A percentile compares a stretch with the other conserved stretches of the same genome.
Evolutionary conservation across 1,140 invertebrate genomes (phyloP).

Genomic region (Drosophila ercepeae): DNA sequence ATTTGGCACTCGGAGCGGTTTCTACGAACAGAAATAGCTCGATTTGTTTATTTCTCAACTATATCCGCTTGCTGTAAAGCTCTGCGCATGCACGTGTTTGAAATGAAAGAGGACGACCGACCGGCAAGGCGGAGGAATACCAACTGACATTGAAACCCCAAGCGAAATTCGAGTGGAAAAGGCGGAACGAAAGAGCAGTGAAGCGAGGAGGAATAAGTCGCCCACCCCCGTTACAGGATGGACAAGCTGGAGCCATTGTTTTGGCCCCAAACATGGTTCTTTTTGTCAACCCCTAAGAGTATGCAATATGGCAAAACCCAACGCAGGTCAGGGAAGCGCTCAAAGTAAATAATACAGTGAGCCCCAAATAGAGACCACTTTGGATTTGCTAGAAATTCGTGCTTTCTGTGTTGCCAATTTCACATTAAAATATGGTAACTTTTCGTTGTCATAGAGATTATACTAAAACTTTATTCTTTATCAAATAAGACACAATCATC

Average conservation of each 20-base stretch:
- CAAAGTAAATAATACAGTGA: slow-evolving; percentile 12
- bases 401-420: no score
- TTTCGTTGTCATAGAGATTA: no score
- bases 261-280: background rate
- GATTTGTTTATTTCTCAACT: slow-evolving; percentile 23
- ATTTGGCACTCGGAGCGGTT: slow-evolving; percentile 28
- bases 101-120: slow-evolving; percentile 18
- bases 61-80: background rate
- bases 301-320: slow-evolving; percentile 3
- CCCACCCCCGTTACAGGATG: slow-evolving; percentile 12
- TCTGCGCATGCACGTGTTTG: slow-evolving; percentile 29
- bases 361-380: background rate
- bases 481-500: no score
- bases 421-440: no score
- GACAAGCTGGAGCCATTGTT: background rate
- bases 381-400: no score
- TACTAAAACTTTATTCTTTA: no score
- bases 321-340: background rate
- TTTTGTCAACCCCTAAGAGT: slow-evolving; percentile 20
- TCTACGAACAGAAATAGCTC: slow-evolving; percentile 19
- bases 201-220: slow-evolving; percentile 21
- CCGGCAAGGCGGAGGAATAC: slow-evolving; percentile 7
- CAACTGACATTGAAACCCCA: slow-evolving; percentile 35
- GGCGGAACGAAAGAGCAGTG: slow-evolving; percentile 2
- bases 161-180: slow-evolving; percentile 1